Base-by-base conservation (phyloP, 2,797 vertebrate genomes). In the Cirrhinus molitorella region DNA sequence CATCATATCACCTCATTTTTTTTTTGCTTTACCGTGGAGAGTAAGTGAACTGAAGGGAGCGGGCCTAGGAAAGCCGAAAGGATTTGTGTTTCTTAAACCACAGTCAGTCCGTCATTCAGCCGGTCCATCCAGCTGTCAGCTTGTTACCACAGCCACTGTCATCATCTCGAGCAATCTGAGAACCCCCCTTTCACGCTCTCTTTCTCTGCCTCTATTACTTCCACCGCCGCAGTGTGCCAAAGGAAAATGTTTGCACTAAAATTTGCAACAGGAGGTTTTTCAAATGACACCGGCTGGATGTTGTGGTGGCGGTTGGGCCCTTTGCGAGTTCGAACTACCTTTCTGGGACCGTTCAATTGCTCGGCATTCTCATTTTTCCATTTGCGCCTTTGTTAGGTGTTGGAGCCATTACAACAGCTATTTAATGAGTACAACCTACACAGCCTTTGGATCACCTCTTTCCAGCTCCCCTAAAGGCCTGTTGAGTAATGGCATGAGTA, bases 71-170 rank as follows among this genome's bases (percentile, higher is more conserved):
- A 85, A 75, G 34, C 63, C 49, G 40, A 40, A 61, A 57, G 40
- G 25, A 65, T 47, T 23, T 80, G 87, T 84, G 85, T 89, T 91
- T 89, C 43, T n/a, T 51, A 67, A 68, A 79, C 61, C 73, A 83
- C 91, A 92, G 91, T 91, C 74, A 70, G 53, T 83, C 81, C 16
- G 14, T 83, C 74, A 70, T 83, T 83, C 91, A 91, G 88, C 75
- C 85, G 87, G 89, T 91, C 90, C 86, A 49, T 89, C 82, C 89
- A 88, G 89, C 91, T 91, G 89, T 91, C 86, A 91, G 88, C 77
- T 82, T 90, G 91, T 85, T 88, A 90, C 90, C 87, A 89, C 74
- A 88, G 73, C 73, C 65, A 83, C 74, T 78, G 49, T 79, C 49
- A 72, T 83, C 68, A 70, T 81, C 49, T 71, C 53, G 57, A 45